These are phyloP conservation scores for Ceratosolen fusciceps DNA, from an alignment of 1,140 invertebrate species.

Conservation along the genomic window DNA sequence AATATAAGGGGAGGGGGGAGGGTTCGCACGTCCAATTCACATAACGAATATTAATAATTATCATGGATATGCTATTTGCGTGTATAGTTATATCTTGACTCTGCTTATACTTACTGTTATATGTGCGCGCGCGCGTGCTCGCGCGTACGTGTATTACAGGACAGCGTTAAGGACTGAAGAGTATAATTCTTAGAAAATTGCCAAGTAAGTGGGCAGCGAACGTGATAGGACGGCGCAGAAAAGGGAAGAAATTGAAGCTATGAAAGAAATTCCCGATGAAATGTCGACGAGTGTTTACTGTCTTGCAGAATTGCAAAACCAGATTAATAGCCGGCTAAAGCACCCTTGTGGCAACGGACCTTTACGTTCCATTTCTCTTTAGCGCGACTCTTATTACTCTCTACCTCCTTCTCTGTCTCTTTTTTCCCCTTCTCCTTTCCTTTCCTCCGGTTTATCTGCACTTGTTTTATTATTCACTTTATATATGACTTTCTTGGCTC, in stretches of 20 bases:
- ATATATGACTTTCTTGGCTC: constrained; percentile 27
- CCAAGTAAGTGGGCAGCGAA: constrained; percentile 12
- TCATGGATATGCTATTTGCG: too few relatives aligned
- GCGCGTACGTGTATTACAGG: too few relatives aligned
- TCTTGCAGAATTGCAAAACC: constrained; percentile 53
- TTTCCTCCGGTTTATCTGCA: constrained; percentile 20
- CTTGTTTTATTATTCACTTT: constrained; percentile 17
- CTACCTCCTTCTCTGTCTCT: background rate
- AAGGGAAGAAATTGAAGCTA: constrained; percentile 22
- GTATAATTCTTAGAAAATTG: background rate
- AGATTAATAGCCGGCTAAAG: constrained; percentile 61
- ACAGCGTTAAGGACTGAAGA: background rate
- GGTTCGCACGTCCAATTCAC: too few relatives aligned
- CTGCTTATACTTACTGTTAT: too few relatives aligned
- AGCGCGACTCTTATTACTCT: constrained; percentile 33
- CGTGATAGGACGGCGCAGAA: constrained; percentile 18
- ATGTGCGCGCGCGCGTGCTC: too few relatives aligned
- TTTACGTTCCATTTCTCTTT: constrained; percentile 48
- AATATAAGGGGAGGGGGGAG: too few relatives aligned
- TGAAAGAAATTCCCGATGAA: constrained; percentile 40
- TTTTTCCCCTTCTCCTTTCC: background rate
- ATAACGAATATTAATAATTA: too few relatives aligned
- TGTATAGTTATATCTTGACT: too few relatives aligned
- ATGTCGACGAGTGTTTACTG: constrained; percentile 57
- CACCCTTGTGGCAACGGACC: constrained; percentile 52